Evolutionary conservation across 2,888 invertebrate species (phyloP).

Genomic region (Hermaeophaga mercurialis): DNA sequence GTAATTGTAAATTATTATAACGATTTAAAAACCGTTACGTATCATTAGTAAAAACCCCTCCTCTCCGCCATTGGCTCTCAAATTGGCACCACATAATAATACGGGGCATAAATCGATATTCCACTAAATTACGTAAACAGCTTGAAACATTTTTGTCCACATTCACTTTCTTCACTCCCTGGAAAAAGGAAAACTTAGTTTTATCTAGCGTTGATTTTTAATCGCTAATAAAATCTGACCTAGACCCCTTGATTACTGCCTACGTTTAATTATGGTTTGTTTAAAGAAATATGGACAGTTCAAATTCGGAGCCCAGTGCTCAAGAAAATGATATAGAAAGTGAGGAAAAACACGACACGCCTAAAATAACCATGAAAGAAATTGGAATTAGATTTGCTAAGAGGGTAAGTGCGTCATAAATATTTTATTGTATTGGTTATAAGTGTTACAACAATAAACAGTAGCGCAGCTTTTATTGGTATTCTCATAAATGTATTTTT

Average conservation of each 20-base stretch:
- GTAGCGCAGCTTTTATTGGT: background rate
- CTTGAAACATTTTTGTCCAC: constrained; percentile 9
- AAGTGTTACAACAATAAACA: background rate
- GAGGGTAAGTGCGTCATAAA: constrained; percentile 14
- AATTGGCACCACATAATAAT: no score
- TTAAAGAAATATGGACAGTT: constrained; percentile 28
- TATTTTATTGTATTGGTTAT: background rate
- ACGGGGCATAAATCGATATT: constrained; percentile 18
- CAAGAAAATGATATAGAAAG: background rate
- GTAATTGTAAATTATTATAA: no score
- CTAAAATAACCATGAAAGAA: constrained; percentile 17
- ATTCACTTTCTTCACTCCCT: background rate
- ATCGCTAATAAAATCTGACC: constrained; percentile 11
- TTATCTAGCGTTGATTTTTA: background rate
- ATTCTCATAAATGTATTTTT: background rate
- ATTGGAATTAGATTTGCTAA: constrained; percentile 20
- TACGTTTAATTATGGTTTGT: constrained; percentile 23
- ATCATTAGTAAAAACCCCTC: no score
- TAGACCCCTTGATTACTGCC: constrained; percentile 18
- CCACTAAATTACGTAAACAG: constrained; percentile 10
- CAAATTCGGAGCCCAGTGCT: background rate
- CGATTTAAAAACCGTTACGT: no score
- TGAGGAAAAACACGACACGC: constrained; percentile 12
- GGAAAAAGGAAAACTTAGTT: background rate
- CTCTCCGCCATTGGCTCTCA: no score